Conservation (phyloP, 2,113 vertebrate genomes). For the Cairina moschata region DNA sequence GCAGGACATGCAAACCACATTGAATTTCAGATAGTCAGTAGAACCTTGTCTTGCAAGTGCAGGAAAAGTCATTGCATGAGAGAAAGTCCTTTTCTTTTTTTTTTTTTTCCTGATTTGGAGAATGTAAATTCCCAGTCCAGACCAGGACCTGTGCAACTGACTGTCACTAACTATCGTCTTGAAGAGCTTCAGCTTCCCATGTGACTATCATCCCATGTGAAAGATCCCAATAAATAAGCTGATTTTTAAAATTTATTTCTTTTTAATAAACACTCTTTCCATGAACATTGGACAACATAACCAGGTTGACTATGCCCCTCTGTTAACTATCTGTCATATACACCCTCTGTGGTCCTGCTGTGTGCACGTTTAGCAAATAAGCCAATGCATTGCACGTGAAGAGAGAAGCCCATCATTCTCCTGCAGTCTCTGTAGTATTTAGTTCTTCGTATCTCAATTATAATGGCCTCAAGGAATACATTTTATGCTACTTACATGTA, state of each 20-base stretch:
- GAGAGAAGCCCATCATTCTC: background rate
- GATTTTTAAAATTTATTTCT: too few species aligned
- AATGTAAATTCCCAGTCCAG: background rate
- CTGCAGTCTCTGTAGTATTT: background rate
- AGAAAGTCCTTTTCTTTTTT: background rate
- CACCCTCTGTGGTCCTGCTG: background rate
- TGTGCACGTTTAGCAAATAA: background rate
- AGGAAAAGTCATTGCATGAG: background rate
- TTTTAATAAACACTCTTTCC: background rate
- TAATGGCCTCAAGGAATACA: background rate
- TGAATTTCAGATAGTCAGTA: background rate
- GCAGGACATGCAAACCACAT: fast-evolving
- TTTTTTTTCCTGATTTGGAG: background rate
- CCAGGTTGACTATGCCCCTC: background rate
- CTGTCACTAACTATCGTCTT: background rate
- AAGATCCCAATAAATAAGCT: background rate
- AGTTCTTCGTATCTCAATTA: background rate
- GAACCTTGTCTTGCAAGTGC: background rate
- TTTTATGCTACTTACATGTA: background rate
- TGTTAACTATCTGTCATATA: background rate
- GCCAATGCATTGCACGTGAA: background rate
- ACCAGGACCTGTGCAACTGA: background rate
- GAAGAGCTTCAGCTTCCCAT: background rate
- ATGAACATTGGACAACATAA: background rate
- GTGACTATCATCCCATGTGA: background rate